Evolutionary conservation across 2,888 invertebrate genomes (phyloP).

Genomic region (Drosophila kambysellisi): DNA sequence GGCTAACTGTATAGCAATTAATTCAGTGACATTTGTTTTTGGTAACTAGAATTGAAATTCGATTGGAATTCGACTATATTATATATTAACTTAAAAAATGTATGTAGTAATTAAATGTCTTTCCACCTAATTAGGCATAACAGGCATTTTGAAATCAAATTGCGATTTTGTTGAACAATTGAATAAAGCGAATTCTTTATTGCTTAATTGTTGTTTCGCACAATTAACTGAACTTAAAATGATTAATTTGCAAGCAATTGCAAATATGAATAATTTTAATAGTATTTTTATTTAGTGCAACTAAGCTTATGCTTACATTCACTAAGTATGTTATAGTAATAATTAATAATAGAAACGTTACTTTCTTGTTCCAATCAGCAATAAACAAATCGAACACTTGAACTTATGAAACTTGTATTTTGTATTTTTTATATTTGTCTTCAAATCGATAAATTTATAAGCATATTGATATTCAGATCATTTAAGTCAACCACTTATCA

Average conservation of each 20-base stretch:
- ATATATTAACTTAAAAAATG: background rate
- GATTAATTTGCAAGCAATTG: conserved; percentile 26
- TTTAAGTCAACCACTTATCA: conserved; percentile 1
- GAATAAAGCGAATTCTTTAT: conserved; percentile 23
- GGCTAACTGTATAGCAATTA: background rate
- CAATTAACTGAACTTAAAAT: conserved; percentile 16
- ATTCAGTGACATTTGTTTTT: background rate
- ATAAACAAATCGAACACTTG: background rate
- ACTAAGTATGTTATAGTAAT: background rate
- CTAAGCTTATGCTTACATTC: conserved; percentile 9
- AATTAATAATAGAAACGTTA: background rate
- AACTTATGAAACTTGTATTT: conserved; percentile 21
- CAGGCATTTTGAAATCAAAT: conserved; percentile 4
- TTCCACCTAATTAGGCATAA: background rate
- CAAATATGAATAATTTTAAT: background rate
- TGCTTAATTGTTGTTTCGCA: conserved; percentile 3
- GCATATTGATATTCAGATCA: conserved; percentile 23
- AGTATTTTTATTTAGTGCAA: conserved; percentile 1
- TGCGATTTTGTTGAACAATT: conserved; percentile 16
- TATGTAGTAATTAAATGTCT: background rate
- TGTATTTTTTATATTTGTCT: background rate
- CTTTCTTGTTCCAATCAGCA: background rate
- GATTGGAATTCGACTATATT: background rate
- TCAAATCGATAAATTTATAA: conserved; percentile 24
- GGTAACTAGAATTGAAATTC: background rate